phyloP scores from a whole-genome alignment of 1,140 invertebrate species.

The Drosophila murphyi region DNA sequence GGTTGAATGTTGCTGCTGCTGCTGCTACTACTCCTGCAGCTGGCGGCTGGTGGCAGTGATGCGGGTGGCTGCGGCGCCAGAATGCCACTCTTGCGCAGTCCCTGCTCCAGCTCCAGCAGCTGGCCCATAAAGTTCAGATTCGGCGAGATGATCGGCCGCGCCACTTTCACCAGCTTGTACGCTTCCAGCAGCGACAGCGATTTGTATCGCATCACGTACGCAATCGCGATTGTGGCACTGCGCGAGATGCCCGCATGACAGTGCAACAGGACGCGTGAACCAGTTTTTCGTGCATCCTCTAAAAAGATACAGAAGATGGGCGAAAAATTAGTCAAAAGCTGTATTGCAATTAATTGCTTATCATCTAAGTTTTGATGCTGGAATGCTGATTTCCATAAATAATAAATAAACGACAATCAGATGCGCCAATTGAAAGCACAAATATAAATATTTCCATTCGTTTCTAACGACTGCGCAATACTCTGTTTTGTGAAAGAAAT shows the following conservation, averaged over 20 bases:
- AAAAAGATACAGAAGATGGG: slow-evolving; percentile 85
- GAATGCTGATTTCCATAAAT: slow-evolving; percentile 31
- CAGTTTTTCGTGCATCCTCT: slow-evolving; percentile 93
- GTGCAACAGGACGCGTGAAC: slow-evolving; percentile 94
- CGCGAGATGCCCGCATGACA: slow-evolving; percentile 98
- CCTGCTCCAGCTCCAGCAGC: slow-evolving; percentile 94
- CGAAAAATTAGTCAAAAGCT: not conserved
- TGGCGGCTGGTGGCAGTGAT: slow-evolving; percentile 4
- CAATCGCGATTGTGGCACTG: slow-evolving; percentile 97
- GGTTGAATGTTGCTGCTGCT: not conserved
- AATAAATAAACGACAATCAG: slow-evolving; percentile 50
- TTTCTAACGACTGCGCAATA: no score
- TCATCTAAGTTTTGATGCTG: slow-evolving; percentile 23
- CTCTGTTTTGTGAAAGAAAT: no score
- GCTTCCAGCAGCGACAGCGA: slow-evolving; percentile 94
- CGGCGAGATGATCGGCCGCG: slow-evolving; percentile 95
- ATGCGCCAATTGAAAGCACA: slow-evolving; percentile 20
- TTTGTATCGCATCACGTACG: slow-evolving; percentile 96
- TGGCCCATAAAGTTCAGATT: slow-evolving; percentile 99
- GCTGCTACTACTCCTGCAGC: slow-evolving; percentile 9
- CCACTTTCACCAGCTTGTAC: slow-evolving; percentile 94
- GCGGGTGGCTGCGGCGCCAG: slow-evolving; percentile 58
- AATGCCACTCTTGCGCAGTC: slow-evolving; percentile 86
- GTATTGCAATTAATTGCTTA: slow-evolving; percentile 25
- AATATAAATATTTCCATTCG: not conserved